Percentiles rank a stretch among this genome's conserved stretches.
phyloP scores from a whole-genome alignment of 2,113 vertebrate species.

The Benitochromis conjunctus region DNA sequence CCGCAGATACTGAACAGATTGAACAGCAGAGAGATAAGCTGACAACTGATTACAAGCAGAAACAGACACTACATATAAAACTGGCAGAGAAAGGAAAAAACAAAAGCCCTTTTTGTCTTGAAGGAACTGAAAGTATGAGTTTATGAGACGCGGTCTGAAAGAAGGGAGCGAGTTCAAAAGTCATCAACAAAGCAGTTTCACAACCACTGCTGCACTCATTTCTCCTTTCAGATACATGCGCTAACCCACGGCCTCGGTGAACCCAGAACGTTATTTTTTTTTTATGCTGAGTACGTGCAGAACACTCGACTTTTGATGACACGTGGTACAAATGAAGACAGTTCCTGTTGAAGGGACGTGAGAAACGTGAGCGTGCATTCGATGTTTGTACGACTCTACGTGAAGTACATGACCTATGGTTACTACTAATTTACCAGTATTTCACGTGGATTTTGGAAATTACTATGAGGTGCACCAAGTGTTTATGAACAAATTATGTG shows the following conservation, averaged over 20 bases:
- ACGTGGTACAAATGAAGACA: not conserved
- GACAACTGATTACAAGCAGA: not conserved
- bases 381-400: rapidly evolving
- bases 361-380: rapidly evolving
- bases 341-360: not conserved
- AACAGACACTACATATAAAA: not conserved
- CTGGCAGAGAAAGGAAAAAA: not conserved
- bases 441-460: not conserved
- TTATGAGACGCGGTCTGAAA: not conserved
- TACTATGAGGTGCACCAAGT: not conserved
- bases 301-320: not conserved
- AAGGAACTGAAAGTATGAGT: not conserved
- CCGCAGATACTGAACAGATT: not conserved
- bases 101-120: not conserved
- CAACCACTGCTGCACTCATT: not conserved
- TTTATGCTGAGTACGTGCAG: not conserved
- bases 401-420: not conserved
- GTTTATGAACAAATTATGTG: not conserved
- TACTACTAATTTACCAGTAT: rapidly evolving
- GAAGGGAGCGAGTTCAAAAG: not conserved
- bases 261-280: not conserved
- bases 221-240: not conserved
- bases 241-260: not conserved
- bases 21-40: not conserved
- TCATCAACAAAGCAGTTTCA: not conserved